Conservation (phyloP, 2,113 vertebrate species). For the Dromaius novaehollandiae region DNA sequence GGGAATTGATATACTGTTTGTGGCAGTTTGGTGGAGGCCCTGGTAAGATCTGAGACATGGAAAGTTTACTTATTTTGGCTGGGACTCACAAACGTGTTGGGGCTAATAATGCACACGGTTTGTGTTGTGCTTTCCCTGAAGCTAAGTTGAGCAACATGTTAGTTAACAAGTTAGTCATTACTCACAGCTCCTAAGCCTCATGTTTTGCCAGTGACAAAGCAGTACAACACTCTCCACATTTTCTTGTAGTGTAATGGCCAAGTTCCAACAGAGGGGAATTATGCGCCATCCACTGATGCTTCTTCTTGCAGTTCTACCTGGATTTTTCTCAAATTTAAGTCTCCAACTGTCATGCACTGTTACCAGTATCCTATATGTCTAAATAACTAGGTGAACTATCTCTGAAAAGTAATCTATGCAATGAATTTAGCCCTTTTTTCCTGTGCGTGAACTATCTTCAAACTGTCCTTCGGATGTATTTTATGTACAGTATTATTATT, state of each 20-base stretch:
- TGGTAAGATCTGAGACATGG: not conserved
- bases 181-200: not conserved
- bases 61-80: not conserved
- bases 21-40: constrained; percentile 14
- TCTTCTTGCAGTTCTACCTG: not conserved
- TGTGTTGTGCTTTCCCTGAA: constrained; percentile 19
- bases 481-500: not conserved
- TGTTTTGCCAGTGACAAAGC: constrained; percentile 19
- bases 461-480: not conserved
- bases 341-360: not conserved
- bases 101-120: not conserved
- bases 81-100: not conserved
- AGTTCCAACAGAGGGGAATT: not conserved
- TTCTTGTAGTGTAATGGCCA: not conserved
- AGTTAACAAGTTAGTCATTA: constrained; percentile 23
- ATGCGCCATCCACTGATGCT: not conserved
- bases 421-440: not conserved
- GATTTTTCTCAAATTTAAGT: not conserved
- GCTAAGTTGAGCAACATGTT: constrained; percentile 30
- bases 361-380: not conserved
- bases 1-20: not conserved
- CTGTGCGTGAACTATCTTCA: not conserved
- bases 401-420: not conserved
- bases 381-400: constrained; percentile 32
- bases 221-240: not conserved